phyloP scores from a whole-genome alignment of 2,113 vertebrate species.

The Oostethus manadensis region DNA sequence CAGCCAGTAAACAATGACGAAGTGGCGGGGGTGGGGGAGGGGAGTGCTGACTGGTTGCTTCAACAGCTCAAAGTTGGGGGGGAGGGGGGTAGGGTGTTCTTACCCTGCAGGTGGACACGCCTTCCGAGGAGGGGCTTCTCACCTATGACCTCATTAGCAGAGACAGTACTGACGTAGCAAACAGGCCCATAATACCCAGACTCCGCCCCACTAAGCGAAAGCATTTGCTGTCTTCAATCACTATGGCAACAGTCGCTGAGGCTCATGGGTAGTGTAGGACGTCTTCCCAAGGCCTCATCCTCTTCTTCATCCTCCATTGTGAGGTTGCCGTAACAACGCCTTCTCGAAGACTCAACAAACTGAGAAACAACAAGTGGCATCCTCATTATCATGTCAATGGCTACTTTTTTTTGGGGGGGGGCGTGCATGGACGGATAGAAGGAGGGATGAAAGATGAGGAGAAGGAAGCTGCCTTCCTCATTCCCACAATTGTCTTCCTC shows the following conservation, averaged over 20 bases:
- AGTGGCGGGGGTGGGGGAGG: conserved; percentile 13
- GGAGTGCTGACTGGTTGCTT: conserved; percentile 46
- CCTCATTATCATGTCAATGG: too few relatives aligned
- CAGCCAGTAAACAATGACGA: conserved; percentile 69
- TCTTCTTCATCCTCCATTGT: too few relatives aligned
- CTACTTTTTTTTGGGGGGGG: too few relatives aligned
- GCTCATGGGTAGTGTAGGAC: conserved; percentile 17
- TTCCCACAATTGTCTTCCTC: conserved; percentile 93
- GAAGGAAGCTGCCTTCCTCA: conserved; percentile 63
- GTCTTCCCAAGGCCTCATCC: too few relatives aligned
- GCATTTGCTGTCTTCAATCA: background rate
- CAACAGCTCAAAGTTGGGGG: background rate
- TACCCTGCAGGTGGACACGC: background rate
- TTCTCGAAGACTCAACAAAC: too few relatives aligned
- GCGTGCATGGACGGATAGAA: background rate
- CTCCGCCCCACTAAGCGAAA: too few relatives aligned
- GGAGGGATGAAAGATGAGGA: background rate
- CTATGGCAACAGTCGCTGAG: background rate
- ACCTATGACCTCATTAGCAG: too few relatives aligned
- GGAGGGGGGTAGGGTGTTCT: background rate
- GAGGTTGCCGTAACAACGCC: too few relatives aligned
- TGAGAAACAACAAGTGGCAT: too few relatives aligned
- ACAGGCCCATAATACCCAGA: too few relatives aligned
- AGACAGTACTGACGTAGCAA: too few relatives aligned
- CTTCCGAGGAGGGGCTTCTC: background rate